Base-by-base conservation (phyloP, 2,888 invertebrate genomes). In the Mycalesis mineus region DNA sequence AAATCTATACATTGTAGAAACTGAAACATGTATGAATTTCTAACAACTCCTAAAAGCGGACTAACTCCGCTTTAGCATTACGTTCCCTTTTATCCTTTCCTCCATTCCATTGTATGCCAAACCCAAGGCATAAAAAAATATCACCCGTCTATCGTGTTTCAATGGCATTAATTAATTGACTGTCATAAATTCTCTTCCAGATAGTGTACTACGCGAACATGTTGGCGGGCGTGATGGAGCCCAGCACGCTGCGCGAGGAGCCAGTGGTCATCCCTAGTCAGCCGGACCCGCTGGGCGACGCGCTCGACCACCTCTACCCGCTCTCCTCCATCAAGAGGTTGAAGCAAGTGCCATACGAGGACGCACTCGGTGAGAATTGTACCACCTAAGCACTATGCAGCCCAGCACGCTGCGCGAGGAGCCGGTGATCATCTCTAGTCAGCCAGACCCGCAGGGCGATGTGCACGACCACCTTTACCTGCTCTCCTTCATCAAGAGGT, bases 191-290 rank as follows among this genome's bases (percentile, higher is more conserved):
- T 28, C 11, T 6, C 39, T 49, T 17, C 45, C 77, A 94, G 94
- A 94, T 96, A 81, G 90, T 96, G 36, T 96, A 95, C 78, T 97
- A 96, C 82, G 97, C 97, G 11, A 96, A 95, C 77, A 94, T 98
- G 79, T 75, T 96, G 65, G 96, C 96, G 2, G 97, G 98, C 1
- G 92, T 92, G 55, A 83, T 95, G 79, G 96, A 96, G 72, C 83
- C 93, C 0, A 91, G 92, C 29, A 91, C 91, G 7, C 78, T 92
- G 14, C 79, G 92, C 4, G 92, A 93, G 58, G 93, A 93, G 64
- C 91, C 92, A 2, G 79, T 87, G 31, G 87, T 86, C 52, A 72
- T 86, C 42, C 69, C 81, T 0, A 84, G 78, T 63, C 86, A 86
- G 55, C 74, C 86, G 53, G 92, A 93, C 68, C 84, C 89, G 0